Evolutionary conservation across 2,888 invertebrate species (phyloP).

Genomic region (Calameuta filiformis): DNA sequence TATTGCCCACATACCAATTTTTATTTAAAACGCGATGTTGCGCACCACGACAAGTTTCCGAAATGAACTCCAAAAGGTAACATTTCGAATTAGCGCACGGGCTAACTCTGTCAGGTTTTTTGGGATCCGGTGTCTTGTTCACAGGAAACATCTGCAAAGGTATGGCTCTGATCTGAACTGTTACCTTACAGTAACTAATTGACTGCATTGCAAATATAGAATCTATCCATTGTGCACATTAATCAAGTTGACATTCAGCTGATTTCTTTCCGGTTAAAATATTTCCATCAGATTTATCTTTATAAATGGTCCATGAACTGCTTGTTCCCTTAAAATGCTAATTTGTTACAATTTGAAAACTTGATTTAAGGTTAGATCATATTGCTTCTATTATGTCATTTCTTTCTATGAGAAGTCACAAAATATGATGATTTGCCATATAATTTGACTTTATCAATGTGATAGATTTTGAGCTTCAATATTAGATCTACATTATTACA

Average conservation of each 20-base stretch:
- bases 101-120: constrained; percentile 70
- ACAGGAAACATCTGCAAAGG: constrained; percentile 73
- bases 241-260: background rate
- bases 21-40: constrained; percentile 69
- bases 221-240: background rate
- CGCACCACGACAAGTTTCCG: constrained; percentile 74
- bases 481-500: background rate
- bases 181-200: background rate
- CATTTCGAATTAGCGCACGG: constrained; percentile 70
- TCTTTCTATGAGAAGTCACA: background rate
- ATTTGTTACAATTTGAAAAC: background rate
- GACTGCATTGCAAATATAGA: background rate
- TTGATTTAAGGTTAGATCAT: background rate
- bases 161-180: constrained; percentile 45
- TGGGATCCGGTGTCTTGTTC: constrained; percentile 70
- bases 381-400: background rate
- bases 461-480: background rate
- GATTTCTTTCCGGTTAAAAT: background rate
- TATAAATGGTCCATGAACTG: background rate
- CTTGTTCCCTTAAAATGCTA: background rate
- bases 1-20: background rate
- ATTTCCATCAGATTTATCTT: background rate
- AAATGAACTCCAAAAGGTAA: constrained; percentile 72
- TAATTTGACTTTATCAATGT: background rate
- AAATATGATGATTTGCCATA: background rate